These are phyloP conservation scores for Lacanobia wlatinum DNA, from an alignment of 2,888 invertebrate species.

Conservation along the genomic window DNA sequence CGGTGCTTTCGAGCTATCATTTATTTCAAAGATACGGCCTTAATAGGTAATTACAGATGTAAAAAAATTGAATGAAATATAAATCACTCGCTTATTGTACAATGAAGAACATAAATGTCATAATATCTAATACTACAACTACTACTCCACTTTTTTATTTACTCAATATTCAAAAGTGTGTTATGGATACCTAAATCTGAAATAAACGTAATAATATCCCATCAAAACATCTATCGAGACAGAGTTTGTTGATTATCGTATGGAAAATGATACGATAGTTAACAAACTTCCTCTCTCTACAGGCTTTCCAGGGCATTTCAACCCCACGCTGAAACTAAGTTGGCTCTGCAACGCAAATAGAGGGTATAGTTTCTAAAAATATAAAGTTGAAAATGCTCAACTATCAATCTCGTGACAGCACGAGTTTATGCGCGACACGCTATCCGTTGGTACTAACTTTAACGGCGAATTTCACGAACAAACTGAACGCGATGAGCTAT, in stretches of 20 bases:
- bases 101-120: too few relatives aligned
- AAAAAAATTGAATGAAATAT: too few relatives aligned
- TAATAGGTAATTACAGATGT: too few relatives aligned
- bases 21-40: too few relatives aligned
- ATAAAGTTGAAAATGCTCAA: slow-evolving; percentile 7
- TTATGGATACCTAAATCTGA: too few relatives aligned
- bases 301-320: neutral
- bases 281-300: neutral
- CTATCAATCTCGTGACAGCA: slow-evolving; percentile 14
- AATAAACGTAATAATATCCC: neutral
- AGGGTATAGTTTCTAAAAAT: slow-evolving; percentile 20
- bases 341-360: slow-evolving; percentile 5
- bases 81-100: too few relatives aligned
- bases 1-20: too few relatives aligned
- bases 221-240: neutral
- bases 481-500: too few relatives aligned
- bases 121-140: too few relatives aligned
- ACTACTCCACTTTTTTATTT: too few relatives aligned
- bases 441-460: neutral
- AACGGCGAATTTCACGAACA: neutral
- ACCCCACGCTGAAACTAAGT: neutral
- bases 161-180: too few relatives aligned
- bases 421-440: neutral
- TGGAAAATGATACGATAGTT: too few relatives aligned
- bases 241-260: slow-evolving; percentile 1